These are phyloP conservation scores for Reinhardtius hippoglossoides DNA, from an alignment of 2,113 vertebrate species.

Conservation along the genomic window DNA sequence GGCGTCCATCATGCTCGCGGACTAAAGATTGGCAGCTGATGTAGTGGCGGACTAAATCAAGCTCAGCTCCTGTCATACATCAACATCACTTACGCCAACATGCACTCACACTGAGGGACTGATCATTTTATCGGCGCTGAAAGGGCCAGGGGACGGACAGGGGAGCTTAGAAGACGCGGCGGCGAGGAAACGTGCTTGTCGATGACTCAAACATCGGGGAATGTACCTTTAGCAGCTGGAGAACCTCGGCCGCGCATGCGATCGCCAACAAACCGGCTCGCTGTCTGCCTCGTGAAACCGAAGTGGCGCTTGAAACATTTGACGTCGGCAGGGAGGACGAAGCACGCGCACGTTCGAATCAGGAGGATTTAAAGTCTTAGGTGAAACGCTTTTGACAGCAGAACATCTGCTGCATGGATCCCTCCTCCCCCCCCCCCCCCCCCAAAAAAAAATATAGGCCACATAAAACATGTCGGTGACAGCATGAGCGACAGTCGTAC, in stretches of 20 bases:
- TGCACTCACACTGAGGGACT: slow-evolving; percentile 47
- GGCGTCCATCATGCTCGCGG: slow-evolving; percentile 72
- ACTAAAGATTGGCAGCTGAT: slow-evolving; percentile 67
- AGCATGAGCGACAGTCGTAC: too few relatives aligned
- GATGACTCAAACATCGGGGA: slow-evolving; percentile 26
- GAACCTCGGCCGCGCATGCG: slow-evolving; percentile 8
- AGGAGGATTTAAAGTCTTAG: slow-evolving; percentile 8
- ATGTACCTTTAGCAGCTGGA: slow-evolving; percentile 48
- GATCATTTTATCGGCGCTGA: slow-evolving; percentile 57
- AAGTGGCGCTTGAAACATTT: slow-evolving; percentile 27
- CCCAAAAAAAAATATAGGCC: too few relatives aligned
- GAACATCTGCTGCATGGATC: not conserved
- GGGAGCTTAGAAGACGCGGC: slow-evolving; percentile 20
- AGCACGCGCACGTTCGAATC: not conserved
- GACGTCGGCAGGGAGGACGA: not conserved
- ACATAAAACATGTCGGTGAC: too few relatives aligned
- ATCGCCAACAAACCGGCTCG: slow-evolving; percentile 12
- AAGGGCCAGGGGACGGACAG: slow-evolving; percentile 3
- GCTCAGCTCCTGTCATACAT: slow-evolving; percentile 69
- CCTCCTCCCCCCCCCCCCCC: too few relatives aligned
- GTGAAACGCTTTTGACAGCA: slow-evolving; percentile 9
- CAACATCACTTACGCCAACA: slow-evolving; percentile 70
- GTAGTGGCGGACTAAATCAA: slow-evolving; percentile 74
- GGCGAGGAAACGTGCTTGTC: not conserved
- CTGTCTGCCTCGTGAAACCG: slow-evolving; percentile 14